Evolutionary conservation across 2,888 invertebrate genomes (phyloP).

Genomic region (Dynastes maya): DNA sequence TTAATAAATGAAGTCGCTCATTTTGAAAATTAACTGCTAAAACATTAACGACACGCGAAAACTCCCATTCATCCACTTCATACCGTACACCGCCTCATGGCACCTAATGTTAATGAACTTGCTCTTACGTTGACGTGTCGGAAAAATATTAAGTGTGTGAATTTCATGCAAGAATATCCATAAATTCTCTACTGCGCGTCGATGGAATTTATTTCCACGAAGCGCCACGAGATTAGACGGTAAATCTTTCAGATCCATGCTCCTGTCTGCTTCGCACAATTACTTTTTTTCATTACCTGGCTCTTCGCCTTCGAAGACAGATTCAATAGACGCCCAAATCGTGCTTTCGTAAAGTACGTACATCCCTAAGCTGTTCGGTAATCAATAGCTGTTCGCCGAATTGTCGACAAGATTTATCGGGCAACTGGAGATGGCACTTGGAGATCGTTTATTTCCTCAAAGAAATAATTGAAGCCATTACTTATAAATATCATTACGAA

Average conservation of each 20-base stretch:
- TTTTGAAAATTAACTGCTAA: slow-evolving; percentile 13
- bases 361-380: slow-evolving; percentile 8
- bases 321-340: slow-evolving; percentile 22
- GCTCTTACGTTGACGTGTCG: neutral
- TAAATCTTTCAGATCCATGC: slow-evolving; percentile 22
- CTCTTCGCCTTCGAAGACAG: neutral
- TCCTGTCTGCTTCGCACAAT: slow-evolving; percentile 17
- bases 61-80: neutral
- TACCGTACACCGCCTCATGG: neutral
- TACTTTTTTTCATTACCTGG: slow-evolving; percentile 35
- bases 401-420: slow-evolving; percentile 11
- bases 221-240: neutral
- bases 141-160: slow-evolving; percentile 17
- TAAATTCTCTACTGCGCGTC: neutral
- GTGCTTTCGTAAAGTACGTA: neutral
- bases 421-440: neutral
- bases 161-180: slow-evolving; percentile 11
- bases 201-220: slow-evolving; percentile 9
- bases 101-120: slow-evolving; percentile 10
- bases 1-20: slow-evolving; percentile 4
- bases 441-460: neutral
- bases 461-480: neutral
- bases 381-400: slow-evolving; percentile 23
- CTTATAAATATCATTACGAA: neutral
- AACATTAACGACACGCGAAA: slow-evolving; percentile 25